These are phyloP conservation scores for Salvelinus namaycush DNA, from an alignment of 2,113 vertebrate species.

Conservation along the genomic window DNA sequence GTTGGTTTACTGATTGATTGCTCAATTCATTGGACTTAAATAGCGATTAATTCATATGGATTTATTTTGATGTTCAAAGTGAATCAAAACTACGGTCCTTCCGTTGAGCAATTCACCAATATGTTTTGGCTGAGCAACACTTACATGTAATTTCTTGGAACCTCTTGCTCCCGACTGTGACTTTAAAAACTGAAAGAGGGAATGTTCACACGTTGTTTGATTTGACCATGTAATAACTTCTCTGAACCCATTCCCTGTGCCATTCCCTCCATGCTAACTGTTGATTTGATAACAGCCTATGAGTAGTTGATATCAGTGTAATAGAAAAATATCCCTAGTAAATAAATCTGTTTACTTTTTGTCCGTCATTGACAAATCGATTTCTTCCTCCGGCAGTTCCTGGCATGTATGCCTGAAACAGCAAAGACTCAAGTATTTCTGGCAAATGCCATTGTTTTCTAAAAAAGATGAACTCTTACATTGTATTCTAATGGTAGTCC, in stretches of 20 bases:
- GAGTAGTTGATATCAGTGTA: background rate
- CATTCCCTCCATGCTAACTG: background rate
- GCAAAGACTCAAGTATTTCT: background rate
- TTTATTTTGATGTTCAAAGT: too few relatives aligned
- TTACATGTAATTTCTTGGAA: constrained; percentile 59
- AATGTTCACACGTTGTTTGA: background rate
- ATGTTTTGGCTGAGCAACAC: constrained; percentile 18
- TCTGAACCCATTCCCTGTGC: constrained; percentile 12
- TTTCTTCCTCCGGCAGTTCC: constrained; percentile 59
- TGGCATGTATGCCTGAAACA: constrained; percentile 66
- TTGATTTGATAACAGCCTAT: background rate
- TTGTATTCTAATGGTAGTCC: background rate
- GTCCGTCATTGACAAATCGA: constrained; percentile 34
- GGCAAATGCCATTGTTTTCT: background rate
- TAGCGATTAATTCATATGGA: too few relatives aligned
- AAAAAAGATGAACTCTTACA: background rate
- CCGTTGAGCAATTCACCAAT: background rate
- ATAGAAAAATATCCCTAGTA: background rate
- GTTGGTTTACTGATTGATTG: background rate
- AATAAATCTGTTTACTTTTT: constrained; percentile 54
- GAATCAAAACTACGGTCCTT: background rate
- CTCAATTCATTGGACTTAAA: background rate
- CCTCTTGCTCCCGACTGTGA: constrained; percentile 58
- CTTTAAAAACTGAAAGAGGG: constrained; percentile 38
- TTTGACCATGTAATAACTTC: constrained; percentile 9